Percentiles rank a stretch among this genome's conserved stretches.
Conservation (phyloP, 2,113 vertebrate genomes). For the Isurus oxyrinchus region DNA sequence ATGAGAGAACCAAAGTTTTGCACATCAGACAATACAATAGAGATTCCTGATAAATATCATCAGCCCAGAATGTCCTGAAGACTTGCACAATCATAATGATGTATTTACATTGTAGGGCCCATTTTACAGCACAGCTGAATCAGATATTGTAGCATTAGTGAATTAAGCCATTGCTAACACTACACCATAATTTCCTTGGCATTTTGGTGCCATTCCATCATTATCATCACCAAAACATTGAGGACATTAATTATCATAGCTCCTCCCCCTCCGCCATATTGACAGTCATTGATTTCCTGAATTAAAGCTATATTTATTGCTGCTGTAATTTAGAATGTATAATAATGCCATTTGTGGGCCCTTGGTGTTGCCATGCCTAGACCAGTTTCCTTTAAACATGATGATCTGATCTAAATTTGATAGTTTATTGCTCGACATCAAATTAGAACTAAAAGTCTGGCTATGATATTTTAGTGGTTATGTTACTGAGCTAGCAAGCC, state of each 20-base stretch:
- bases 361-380: not conserved
- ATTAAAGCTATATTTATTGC: not conserved
- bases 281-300: not conserved
- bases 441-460: not conserved
- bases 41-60: not conserved
- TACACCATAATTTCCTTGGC: not conserved
- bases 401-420: not conserved
- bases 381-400: not conserved
- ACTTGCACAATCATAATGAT: not conserved
- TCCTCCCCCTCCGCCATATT: constrained; percentile 45
- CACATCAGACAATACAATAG: not conserved
- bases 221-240: not conserved
- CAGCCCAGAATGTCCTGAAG: not conserved
- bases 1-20: not conserved
- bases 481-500: constrained; percentile 46
- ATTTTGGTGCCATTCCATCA: not conserved
- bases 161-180: not conserved
- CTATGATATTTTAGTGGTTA: constrained; percentile 39
- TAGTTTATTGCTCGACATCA: not conserved
- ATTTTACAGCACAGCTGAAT: not conserved
- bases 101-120: not conserved
- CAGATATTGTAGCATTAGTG: not conserved
- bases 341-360: not conserved
- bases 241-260: constrained; percentile 65
- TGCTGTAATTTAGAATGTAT: not conserved